Evolutionary conservation across 2,797 vertebrate genomes (phyloP), one percentile per base, ranked within the genome.

Genomic region (Chelon labrosus): DNA sequence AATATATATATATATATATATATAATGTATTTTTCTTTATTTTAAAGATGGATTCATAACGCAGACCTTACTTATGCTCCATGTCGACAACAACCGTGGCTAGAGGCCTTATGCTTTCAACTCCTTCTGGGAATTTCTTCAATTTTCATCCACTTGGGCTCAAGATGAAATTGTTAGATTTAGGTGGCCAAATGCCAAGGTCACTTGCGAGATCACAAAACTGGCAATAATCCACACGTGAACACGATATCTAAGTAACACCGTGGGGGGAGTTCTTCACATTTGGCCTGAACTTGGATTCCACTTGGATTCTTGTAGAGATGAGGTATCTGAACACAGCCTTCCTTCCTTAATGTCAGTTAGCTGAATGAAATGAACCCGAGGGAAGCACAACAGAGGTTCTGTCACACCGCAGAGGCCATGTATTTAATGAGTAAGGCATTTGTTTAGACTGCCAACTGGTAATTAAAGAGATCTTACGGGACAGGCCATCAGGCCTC

Each of bases 401-500:
- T 10, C 16, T 16, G 17, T 75, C 54, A 65, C 8, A 20, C 19
- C 22, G 7, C 51, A 53, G 58, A 53, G 19, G 17, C 19, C 11
- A 11, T 19, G 35, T 42, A 27, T 73, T 67, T 63, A 59, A 66
- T 65, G 50, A 57, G 3, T 47, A 13, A 60, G 13, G 10, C 13
- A 6, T 46, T 77, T 69, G 51, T 70, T 67, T 12, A 61, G 53
- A n/a, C 37, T 1, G 10, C 13, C n/a, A 64, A 31, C 22, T 46
- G 64, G 12, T 56, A 42, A 78, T 55, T 76, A 31, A 76, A 65
- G 10, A 59, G 47, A 51, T 80, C 11, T 58, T 19, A 42, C 60
- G 51, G 67, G 49, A 80, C 25, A 54, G 20, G 52, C 38, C 20
- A 58, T 66, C 53, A 50, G 39, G 38, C 44, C n/a, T 63, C 44